A percentile compares a stretch with the other conserved stretches of the same genome.
Evolutionary conservation across 2,797 vertebrate species (phyloP).

Genomic region (Molossus alvarezi): DNA sequence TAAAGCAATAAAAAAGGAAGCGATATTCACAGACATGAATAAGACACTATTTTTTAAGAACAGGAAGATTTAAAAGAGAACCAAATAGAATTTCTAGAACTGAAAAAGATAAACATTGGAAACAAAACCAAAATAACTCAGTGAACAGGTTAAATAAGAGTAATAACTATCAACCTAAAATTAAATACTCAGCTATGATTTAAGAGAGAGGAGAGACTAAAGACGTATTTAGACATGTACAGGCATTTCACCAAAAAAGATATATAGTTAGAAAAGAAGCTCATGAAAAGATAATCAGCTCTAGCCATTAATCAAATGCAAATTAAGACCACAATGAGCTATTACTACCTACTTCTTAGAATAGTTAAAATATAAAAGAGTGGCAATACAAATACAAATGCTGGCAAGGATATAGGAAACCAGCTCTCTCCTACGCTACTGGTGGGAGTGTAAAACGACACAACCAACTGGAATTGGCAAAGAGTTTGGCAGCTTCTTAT

Average conservation of each 20-base stretch:
- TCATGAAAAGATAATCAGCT: background rate
- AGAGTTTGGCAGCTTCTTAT: background rate
- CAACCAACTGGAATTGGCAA: background rate
- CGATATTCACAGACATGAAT: background rate
- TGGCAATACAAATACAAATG: background rate
- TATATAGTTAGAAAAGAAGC: background rate
- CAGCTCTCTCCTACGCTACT: background rate
- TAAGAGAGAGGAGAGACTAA: background rate
- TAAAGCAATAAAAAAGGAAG: background rate
- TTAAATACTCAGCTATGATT: background rate
- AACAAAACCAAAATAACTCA: background rate
- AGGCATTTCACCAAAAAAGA: background rate
- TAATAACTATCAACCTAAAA: background rate
- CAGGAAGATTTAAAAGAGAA: background rate
- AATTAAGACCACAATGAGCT: background rate
- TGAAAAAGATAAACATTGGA: background rate
- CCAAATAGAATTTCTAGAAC: background rate
- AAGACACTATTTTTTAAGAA: background rate
- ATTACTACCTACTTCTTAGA: background rate
- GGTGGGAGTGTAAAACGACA: background rate
- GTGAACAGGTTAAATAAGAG: background rate
- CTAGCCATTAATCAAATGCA: slow-evolving; percentile 8
- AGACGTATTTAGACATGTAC: background rate
- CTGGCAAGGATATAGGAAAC: background rate
- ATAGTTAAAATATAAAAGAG: background rate